phyloP scores from a whole-genome alignment of 2,797 vertebrate species.

The Chromobotia macracanthus region DNA sequence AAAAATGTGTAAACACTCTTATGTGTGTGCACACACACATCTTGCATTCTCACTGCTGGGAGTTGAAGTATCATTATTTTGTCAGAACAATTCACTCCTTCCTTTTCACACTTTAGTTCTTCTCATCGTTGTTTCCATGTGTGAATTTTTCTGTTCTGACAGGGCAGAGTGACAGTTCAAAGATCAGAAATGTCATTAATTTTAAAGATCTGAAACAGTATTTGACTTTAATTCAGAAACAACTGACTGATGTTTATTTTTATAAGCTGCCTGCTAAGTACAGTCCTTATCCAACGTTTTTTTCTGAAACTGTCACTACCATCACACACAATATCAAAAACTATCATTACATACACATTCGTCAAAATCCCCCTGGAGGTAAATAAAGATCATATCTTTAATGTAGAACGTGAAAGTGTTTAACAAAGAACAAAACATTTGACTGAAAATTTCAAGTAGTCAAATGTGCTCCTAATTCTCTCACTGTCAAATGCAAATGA shows the following conservation, averaged over 20 bases:
- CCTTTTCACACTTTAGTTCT: background rate
- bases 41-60: slow-evolving; percentile 57
- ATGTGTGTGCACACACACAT: background rate
- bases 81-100: slow-evolving; percentile 45
- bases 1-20: background rate
- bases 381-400: background rate
- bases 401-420: no score
- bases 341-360: background rate
- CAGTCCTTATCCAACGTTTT: background rate
- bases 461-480: background rate
- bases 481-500: background rate
- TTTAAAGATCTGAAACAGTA: background rate
- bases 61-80: slow-evolving; percentile 61
- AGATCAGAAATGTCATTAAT: no score
- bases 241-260: background rate
- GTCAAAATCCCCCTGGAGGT: background rate
- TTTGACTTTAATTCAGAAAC: background rate
- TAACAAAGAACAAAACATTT: background rate
- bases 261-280: background rate
- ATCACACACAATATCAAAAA: background rate
- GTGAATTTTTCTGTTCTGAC: no score
- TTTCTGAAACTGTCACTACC: no score
- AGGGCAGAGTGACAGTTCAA: no score
- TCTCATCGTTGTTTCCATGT: background rate
- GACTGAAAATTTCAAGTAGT: background rate